Evolutionary conservation across 2,797 vertebrate species (phyloP).

Genomic region (Nannoperca australis): DNA sequence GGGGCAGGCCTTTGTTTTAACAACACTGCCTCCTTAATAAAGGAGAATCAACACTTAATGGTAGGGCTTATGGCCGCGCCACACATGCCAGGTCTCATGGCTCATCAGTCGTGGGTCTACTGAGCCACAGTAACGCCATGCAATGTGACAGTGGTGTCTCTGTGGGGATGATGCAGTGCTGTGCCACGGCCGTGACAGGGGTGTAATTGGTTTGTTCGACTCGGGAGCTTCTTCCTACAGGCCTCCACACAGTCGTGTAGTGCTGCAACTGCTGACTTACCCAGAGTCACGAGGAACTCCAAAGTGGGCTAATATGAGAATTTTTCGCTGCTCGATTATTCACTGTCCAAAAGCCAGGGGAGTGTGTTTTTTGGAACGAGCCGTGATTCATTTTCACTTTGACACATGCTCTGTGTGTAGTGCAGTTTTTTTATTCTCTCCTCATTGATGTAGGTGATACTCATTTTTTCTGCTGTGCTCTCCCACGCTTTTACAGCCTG

Average conservation of each 20-base stretch:
- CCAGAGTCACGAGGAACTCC: conserved; percentile 54
- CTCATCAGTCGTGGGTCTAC: conserved; percentile 46
- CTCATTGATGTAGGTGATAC: conserved; percentile 57
- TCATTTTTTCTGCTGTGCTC: conserved; percentile 27
- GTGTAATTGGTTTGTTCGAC: conserved; percentile 76
- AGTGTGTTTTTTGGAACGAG: not conserved
- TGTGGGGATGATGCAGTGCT: conserved; percentile 67
- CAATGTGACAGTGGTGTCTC: conserved; percentile 60
- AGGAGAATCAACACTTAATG: conserved; percentile 58
- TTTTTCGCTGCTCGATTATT: conserved; percentile 58
- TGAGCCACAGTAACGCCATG: conserved; percentile 47
- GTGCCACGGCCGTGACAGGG: conserved; percentile 60
- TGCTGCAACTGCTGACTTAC: conserved; percentile 56
- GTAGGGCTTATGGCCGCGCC: conserved; percentile 15
- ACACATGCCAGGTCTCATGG: conserved; percentile 50
- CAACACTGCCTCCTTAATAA: conserved; percentile 54
- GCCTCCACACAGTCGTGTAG: conserved; percentile 41
- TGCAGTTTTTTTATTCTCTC: conserved; percentile 24
- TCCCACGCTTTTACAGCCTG: conserved; percentile 40
- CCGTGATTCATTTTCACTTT: conserved; percentile 66
- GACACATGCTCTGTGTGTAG: conserved; percentile 41
- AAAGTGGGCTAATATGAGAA: conserved; percentile 58
- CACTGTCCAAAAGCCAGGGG: conserved; percentile 48
- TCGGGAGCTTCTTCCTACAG: conserved; percentile 68
- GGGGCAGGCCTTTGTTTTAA: conserved; percentile 62